These are phyloP conservation scores for Turnix velox DNA, from an alignment of 2,113 vertebrate species.

Conservation along the genomic window DNA sequence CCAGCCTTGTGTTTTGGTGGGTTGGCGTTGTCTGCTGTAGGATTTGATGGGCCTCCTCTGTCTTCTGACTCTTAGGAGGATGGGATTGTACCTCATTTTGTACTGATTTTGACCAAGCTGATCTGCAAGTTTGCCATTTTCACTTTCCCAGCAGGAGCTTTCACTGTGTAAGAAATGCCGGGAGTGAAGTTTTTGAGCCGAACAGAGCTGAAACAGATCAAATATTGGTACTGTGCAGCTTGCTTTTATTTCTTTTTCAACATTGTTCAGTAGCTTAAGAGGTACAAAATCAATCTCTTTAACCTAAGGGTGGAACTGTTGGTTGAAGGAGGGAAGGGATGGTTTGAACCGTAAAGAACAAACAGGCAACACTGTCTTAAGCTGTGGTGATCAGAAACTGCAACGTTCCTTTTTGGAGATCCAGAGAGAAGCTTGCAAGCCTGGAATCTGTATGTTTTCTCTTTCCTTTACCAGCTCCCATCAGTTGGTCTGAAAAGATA, in stretches of 20 bases:
- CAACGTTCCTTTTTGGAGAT: neutral
- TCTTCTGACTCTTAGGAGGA: neutral
- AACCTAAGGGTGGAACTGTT: neutral
- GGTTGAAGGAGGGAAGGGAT: neutral
- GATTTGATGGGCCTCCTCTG: neutral
- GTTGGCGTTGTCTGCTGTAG: neutral
- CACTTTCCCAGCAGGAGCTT: neutral
- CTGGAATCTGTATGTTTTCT: neutral
- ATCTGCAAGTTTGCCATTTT: neutral
- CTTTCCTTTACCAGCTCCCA: neutral
- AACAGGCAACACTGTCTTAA: neutral
- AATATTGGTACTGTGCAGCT: neutral
- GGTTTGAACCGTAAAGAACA: neutral
- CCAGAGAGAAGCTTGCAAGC: neutral
- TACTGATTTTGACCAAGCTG: neutral
- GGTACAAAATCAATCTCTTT: neutral
- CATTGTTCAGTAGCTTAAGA: neutral
- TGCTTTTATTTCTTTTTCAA: neutral
- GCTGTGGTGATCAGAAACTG: neutral
- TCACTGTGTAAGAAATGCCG: neutral
- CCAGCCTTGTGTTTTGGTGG: neutral
- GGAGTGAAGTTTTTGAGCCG: neutral
- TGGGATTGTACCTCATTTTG: neutral
- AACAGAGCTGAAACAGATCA: neutral
- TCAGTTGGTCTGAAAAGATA: neutral